Percentiles rank a stretch among this genome's conserved stretches.
These are phyloP conservation scores for Chouioia cunea DNA, from an alignment of 2,888 invertebrate genomes.

Conservation along the genomic window DNA sequence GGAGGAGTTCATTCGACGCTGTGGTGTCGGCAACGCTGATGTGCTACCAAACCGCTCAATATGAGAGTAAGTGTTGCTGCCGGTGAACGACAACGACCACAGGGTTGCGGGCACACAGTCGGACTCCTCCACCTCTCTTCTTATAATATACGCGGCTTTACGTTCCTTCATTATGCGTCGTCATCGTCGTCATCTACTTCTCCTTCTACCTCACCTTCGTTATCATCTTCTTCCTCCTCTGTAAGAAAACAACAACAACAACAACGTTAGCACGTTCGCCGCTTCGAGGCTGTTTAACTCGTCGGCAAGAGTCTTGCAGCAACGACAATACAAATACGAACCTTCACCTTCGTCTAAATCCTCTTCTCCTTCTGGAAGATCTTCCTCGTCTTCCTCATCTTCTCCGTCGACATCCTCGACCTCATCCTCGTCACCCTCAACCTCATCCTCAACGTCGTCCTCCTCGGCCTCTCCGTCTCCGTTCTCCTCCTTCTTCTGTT, in stretches of 20 bases:
- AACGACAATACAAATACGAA: slow-evolving; percentile 41
- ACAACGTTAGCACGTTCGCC: neutral
- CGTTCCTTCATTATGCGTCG: slow-evolving; percentile 66
- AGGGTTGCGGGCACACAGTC: slow-evolving; percentile 55
- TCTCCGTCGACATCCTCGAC: slow-evolving; percentile 77
- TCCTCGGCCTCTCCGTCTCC: slow-evolving; percentile 77
- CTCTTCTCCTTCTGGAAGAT: slow-evolving; percentile 74
- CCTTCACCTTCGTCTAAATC: slow-evolving; percentile 63
- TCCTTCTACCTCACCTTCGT: slow-evolving; percentile 60
- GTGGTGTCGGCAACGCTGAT: slow-evolving; percentile 61
- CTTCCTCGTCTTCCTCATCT: slow-evolving; percentile 77
- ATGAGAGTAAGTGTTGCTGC: slow-evolving; percentile 65
- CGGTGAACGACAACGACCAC: slow-evolving; percentile 36
- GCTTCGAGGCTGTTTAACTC: too few relatives aligned
- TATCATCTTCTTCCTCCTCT: slow-evolving; percentile 65
- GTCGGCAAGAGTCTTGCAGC: too few relatives aligned
- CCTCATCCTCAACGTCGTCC: slow-evolving; percentile 75
- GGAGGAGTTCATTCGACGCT: slow-evolving; percentile 61
- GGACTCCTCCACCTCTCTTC: slow-evolving; percentile 60
- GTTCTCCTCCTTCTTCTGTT: slow-evolving; percentile 85
- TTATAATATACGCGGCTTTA: slow-evolving; percentile 62
- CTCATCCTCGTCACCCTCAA: slow-evolving; percentile 75
- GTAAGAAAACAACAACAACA: slow-evolving; percentile 40
- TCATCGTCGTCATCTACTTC: slow-evolving; percentile 64
- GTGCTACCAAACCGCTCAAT: slow-evolving; percentile 66